Percentiles rank a stretch among this genome's conserved stretches.
Conservation (phyloP, 1,140 invertebrate species). For the Sarcophaga bullata region DNA sequence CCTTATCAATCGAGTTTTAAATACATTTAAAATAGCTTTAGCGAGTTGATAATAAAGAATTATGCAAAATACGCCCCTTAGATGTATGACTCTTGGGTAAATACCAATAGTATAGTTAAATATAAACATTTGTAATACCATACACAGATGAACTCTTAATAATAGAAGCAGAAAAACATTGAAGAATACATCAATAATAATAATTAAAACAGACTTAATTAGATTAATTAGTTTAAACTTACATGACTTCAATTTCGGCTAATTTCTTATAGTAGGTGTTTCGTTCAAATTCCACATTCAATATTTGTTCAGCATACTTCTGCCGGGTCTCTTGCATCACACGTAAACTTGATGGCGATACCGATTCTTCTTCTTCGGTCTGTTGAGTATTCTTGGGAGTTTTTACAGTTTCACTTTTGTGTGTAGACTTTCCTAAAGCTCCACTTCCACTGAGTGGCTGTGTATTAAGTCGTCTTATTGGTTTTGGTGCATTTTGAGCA, state of each 20-base stretch:
- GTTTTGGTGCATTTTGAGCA: conserved; percentile 48
- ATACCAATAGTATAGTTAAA: too few species aligned
- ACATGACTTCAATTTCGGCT: conserved; percentile 50
- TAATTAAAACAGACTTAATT: too few species aligned
- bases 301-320: conserved; percentile 24
- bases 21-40: too few species aligned
- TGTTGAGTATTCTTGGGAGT: conserved; percentile 33
- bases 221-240: too few species aligned
- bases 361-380: conserved; percentile 40
- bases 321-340: conserved; percentile 29
- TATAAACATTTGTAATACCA: too few species aligned
- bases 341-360: conserved; percentile 31
- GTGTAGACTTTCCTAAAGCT: neutral
- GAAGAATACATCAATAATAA: too few species aligned
- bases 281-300: conserved; percentile 46
- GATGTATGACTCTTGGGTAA: too few species aligned
- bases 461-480: neutral
- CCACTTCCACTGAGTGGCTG: neutral
- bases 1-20: too few species aligned
- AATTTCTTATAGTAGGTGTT: conserved; percentile 54
- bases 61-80: too few species aligned
- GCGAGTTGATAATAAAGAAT: too few species aligned
- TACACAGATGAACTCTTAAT: too few species aligned
- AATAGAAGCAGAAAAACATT: too few species aligned
- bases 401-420: neutral